Evolutionary conservation across 2,888 invertebrate species (phyloP).

Genomic region (Salpingus planirostris): DNA sequence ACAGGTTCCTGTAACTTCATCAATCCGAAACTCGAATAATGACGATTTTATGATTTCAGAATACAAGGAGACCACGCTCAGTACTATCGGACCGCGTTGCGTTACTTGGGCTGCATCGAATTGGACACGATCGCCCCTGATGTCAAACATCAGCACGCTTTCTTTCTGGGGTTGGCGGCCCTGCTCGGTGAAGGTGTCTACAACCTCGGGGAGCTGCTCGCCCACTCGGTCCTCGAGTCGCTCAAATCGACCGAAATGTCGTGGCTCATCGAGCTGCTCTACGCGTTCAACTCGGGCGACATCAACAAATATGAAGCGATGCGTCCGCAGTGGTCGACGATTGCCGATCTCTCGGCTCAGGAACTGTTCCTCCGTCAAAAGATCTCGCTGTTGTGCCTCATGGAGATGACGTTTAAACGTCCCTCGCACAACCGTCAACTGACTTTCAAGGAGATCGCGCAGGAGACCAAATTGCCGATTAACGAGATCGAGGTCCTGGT

Average conservation of each 20-base stretch:
- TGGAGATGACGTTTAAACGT: slow-evolving; percentile 98
- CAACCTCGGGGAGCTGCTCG: slow-evolving; percentile 92
- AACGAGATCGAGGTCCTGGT: slow-evolving; percentile 90
- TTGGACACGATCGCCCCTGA: slow-evolving; percentile 55
- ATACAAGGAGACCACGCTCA: slow-evolving; percentile 83
- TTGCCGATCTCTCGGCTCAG: slow-evolving; percentile 75
- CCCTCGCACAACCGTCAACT: slow-evolving; percentile 80
- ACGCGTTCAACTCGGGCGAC: slow-evolving; percentile 81
- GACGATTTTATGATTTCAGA: slow-evolving; percentile 32
- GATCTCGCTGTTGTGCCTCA: slow-evolving; percentile 88
- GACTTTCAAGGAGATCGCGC: slow-evolving; percentile 83
- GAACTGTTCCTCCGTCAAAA: slow-evolving; percentile 81
- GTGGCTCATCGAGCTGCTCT: slow-evolving; percentile 81
- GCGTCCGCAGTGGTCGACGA: slow-evolving; percentile 65
- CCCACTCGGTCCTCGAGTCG: slow-evolving; percentile 87
- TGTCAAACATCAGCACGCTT: slow-evolving; percentile 70
- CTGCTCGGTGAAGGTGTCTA: slow-evolving; percentile 91
- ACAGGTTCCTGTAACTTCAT: too few relatives aligned
- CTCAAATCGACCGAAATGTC: slow-evolving; percentile 71
- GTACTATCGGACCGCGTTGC: slow-evolving; percentile 90
- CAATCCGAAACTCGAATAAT: too few relatives aligned
- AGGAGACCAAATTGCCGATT: slow-evolving; percentile 71
- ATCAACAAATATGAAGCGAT: slow-evolving; percentile 64
- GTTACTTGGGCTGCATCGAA: slow-evolving; percentile 61
- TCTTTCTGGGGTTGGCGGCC: slow-evolving; percentile 88